phyloP scores from a whole-genome alignment of 2,113 vertebrate species.

The Vidua macroura region DNA sequence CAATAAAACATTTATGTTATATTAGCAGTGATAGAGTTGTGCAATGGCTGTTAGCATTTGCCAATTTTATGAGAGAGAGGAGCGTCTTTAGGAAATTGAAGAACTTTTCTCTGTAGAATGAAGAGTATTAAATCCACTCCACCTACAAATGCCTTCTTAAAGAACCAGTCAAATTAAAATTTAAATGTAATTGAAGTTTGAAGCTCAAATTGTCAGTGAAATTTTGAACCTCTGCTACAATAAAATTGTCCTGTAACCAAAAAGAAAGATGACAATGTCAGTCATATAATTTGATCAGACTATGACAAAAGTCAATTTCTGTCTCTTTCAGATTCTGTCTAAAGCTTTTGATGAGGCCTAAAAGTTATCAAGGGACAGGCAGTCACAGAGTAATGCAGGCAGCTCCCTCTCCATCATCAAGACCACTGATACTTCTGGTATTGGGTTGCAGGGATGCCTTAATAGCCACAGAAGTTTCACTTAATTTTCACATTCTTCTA shows the following conservation, averaged over 20 bases:
- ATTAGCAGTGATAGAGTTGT: not conserved
- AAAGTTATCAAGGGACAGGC: not conserved
- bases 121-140: not conserved
- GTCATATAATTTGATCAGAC: not conserved
- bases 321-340: not conserved
- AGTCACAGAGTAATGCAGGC: not conserved
- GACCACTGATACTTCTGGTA: not conserved
- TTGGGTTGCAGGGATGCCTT: not conserved
- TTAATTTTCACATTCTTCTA: not conserved
- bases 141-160: not conserved
- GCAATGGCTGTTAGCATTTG: not conserved
- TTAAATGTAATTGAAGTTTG: not conserved
- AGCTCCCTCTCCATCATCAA: not conserved
- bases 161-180: not conserved
- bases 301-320: slow-evolving; percentile 6
- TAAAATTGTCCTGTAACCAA: not conserved
- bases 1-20: not conserved
- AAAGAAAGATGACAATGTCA: not conserved
- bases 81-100: not conserved
- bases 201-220: not conserved
- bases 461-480: not conserved
- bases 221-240: not conserved
- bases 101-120: not conserved
- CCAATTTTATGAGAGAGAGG: not conserved
- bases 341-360: not conserved